Evolutionary conservation across 2,888 invertebrate species (phyloP).

Genomic region (Diadegma fenestrale): DNA sequence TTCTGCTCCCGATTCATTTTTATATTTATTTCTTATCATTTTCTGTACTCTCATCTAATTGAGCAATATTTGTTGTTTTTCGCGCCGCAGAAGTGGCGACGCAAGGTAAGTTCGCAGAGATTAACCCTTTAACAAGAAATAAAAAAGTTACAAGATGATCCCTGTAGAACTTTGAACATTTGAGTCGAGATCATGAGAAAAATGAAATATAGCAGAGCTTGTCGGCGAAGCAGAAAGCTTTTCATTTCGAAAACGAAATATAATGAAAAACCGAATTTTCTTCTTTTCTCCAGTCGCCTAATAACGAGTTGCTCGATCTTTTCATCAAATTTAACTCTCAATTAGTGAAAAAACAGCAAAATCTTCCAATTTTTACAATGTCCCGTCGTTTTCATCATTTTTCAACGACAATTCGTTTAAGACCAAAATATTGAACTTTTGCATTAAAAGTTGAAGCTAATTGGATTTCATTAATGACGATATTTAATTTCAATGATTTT

Average conservation of each 20-base stretch:
- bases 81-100: constrained; percentile 83
- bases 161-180: constrained; percentile 52
- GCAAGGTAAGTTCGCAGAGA: constrained; percentile 80
- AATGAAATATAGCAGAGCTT: constrained; percentile 20
- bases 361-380: not conserved
- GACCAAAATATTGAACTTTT: not conserved
- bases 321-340: not conserved
- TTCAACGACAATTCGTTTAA: not conserved
- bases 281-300: not conserved
- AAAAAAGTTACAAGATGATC: constrained; percentile 29
- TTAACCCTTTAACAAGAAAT: constrained; percentile 21
- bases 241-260: not conserved
- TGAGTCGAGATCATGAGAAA: constrained; percentile 6
- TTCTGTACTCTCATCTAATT: constrained; percentile 75
- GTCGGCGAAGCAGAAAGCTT: constrained; percentile 48
- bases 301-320: not conserved
- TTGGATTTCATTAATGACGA: not conserved
- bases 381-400: not conserved
- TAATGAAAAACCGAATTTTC: not conserved
- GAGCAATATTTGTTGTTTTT: constrained; percentile 80
- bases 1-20: constrained; percentile 7
- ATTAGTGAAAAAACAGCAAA: not conserved
- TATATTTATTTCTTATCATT: constrained; percentile 37
- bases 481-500: not conserved
- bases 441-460: not conserved